phyloP scores from a whole-genome alignment of 2,888 invertebrate genomes.

The Thelaira solivaga region DNA sequence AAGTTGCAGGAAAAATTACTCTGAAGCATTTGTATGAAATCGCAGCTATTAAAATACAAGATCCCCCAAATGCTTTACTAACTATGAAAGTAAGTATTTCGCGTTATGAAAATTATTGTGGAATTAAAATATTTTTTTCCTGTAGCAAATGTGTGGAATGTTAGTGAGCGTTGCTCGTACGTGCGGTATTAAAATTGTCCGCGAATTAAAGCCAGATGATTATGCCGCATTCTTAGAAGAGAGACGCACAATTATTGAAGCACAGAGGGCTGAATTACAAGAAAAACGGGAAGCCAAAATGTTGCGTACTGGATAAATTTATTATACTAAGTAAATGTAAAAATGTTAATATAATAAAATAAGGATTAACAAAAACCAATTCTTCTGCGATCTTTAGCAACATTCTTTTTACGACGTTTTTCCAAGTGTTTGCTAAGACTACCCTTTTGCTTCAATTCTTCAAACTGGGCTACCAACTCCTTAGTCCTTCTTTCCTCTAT shows the following conservation, averaged over 20 bases:
- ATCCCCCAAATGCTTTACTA: constrained; percentile 81
- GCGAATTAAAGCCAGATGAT: constrained; percentile 85
- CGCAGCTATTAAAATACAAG: constrained; percentile 94
- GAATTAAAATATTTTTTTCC: neutral
- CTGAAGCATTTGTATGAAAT: constrained; percentile 98
- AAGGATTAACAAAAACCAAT: constrained; percentile 71
- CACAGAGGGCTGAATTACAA: constrained; percentile 86
- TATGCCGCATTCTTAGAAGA: constrained; percentile 89
- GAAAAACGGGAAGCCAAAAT: constrained; percentile 93
- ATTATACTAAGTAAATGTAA: too few species aligned
- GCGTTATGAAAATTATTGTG: neutral
- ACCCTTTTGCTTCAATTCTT: constrained; percentile 86
- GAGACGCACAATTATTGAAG: constrained; percentile 82
- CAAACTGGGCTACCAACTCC: constrained; percentile 87
- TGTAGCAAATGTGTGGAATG: constrained; percentile 86
- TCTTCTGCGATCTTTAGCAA: constrained; percentile 76
- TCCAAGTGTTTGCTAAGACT: constrained; percentile 89
- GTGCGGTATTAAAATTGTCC: constrained; percentile 91
- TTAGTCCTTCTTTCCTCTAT: constrained; percentile 87
- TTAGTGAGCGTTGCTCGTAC: constrained; percentile 87
- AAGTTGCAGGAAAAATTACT: constrained; percentile 92
- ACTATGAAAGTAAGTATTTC: constrained; percentile 70
- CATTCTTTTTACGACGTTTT: constrained; percentile 86
- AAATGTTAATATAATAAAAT: constrained; percentile 8
- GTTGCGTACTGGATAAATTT: constrained; percentile 84